Percentiles rank a stretch among this genome's conserved stretches.
Conservation (phyloP, 2,113 vertebrate genomes). For the Dermatemys mawii region DNA sequence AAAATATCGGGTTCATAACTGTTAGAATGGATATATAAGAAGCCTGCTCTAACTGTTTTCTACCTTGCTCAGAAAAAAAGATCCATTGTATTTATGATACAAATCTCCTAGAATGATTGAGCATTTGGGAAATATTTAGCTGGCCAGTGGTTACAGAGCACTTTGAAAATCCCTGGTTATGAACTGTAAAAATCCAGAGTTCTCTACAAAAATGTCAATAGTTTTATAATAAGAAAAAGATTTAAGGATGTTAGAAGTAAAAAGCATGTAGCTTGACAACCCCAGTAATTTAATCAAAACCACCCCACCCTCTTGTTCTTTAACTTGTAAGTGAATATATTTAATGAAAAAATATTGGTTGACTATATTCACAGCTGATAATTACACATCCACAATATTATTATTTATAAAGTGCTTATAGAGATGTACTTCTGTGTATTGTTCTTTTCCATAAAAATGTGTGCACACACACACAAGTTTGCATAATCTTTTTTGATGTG, state of each 20-base stretch:
- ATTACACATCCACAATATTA: slow-evolving; percentile 63
- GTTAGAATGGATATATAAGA: slow-evolving; percentile 3
- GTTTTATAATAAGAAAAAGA: slow-evolving; percentile 58
- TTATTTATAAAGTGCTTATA: slow-evolving; percentile 45
- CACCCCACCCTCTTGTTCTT: slow-evolving; percentile 11
- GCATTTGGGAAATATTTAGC: neutral
- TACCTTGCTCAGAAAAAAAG: slow-evolving; percentile 1
- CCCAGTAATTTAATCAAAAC: slow-evolving; percentile 62
- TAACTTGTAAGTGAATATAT: slow-evolving; percentile 61
- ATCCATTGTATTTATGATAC: slow-evolving; percentile 20
- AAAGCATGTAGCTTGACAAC: slow-evolving; percentile 26
- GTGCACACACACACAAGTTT: neutral
- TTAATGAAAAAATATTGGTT: slow-evolving; percentile 65
- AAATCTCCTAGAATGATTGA: slow-evolving; percentile 26
- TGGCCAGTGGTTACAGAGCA: slow-evolving; percentile 16
- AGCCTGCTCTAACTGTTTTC: slow-evolving; percentile 26
- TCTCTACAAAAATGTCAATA: slow-evolving; percentile 21
- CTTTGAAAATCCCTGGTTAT: slow-evolving; percentile 27
- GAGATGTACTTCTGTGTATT: slow-evolving; percentile 19
- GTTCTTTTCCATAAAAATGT: neutral
- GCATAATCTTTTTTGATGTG: neutral
- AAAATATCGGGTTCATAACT: neutral
- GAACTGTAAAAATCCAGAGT: slow-evolving; percentile 25
- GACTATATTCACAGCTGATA: slow-evolving; percentile 32
- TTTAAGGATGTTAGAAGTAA: slow-evolving; percentile 42